Base-by-base conservation (phyloP, 1,140 invertebrate genomes). In the Trichonephila clavipes region DNA sequence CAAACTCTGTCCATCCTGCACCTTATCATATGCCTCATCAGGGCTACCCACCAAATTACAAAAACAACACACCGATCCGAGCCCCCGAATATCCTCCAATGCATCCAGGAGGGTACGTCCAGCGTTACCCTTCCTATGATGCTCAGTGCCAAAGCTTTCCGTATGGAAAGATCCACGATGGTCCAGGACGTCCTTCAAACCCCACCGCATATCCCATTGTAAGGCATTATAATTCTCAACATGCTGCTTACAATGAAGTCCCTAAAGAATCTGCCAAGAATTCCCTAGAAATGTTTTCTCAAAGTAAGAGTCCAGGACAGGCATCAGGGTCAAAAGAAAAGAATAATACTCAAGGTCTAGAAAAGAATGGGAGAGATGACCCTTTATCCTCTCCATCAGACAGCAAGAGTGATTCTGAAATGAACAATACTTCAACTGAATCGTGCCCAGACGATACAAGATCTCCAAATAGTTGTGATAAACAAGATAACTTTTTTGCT, bases 391-490 rank as follows among this genome's bases (percentile, higher is more conserved):
- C 87, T n/a, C 87, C 93, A n/a, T 89, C 93, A 6, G 93, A 94
- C 21, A 77, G 88, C 7, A 89, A 90, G 81, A 94, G 93, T 86
- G 93, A 94, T 69, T 94, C 93, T 21, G 93, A 94, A 28, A 72
- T 88, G 14, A 94, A 94, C 81, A 59, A 85, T 19, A 90, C 93
- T n/a, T 88, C 92, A 62, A 93, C 92, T 34, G 93, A 94, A n/a
- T 94, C 93, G 28, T 94, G 88, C 28, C 77, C 87, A 14, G 93
- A 94, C 58, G 93, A 94, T 21, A 94, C 93, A 4, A 77, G 93
- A 64, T 94, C 93, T 85, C 88, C 93, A 83, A 83, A 62, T 8
- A 94, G 93, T 90, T 89, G 88, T 94, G 93, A 94, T 90, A 94
- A 88, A 44, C 85, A 93, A 51, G 92, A 77, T 34, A 77, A 77